phyloP scores from a whole-genome alignment of 2,797 vertebrate genomes.

The Diplodus puntazzo region DNA sequence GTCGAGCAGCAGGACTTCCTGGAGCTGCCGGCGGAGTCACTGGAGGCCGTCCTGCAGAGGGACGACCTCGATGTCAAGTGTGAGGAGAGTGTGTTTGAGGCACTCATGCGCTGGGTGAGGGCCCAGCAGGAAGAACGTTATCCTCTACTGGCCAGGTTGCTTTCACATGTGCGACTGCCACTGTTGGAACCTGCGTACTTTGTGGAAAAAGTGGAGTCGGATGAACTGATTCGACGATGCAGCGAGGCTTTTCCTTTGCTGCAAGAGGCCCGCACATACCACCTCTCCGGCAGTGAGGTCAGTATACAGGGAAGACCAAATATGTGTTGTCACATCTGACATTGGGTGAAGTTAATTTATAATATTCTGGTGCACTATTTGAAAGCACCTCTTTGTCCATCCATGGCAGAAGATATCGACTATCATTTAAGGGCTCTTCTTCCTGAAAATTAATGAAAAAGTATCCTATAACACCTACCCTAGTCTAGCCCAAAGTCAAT shows the following conservation, averaged over 20 bases:
- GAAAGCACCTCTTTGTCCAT: not conserved
- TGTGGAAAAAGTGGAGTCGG: slow-evolving; percentile 93
- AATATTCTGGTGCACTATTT: not conserved
- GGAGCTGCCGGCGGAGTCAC: slow-evolving; percentile 88
- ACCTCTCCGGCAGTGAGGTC: slow-evolving; percentile 95
- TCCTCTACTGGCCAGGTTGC: slow-evolving; percentile 84
- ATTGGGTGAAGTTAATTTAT: not conserved
- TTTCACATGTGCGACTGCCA: slow-evolving; percentile 90
- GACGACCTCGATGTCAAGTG: slow-evolving; percentile 92
- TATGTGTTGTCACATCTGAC: not conserved
- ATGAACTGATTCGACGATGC: slow-evolving; percentile 90
- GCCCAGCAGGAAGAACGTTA: slow-evolving; percentile 84
- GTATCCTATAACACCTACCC: too few relatives aligned
- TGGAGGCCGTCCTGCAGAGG: slow-evolving; percentile 88
- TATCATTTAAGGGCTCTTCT: not conserved
- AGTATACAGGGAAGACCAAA: slow-evolving; percentile 27
- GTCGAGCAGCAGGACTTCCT: slow-evolving; percentile 90
- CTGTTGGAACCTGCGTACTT: slow-evolving; percentile 95
- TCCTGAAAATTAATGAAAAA: too few relatives aligned
- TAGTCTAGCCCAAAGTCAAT: too few relatives aligned
- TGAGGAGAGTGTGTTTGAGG: slow-evolving; percentile 94
- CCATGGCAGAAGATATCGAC: too few relatives aligned
- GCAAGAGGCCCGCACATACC: slow-evolving; percentile 94
- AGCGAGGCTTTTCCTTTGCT: slow-evolving; percentile 91
- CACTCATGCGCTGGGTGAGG: slow-evolving; percentile 91